Conservation (phyloP, 2,113 vertebrate genomes). For the Heterocephalus glaber region DNA sequence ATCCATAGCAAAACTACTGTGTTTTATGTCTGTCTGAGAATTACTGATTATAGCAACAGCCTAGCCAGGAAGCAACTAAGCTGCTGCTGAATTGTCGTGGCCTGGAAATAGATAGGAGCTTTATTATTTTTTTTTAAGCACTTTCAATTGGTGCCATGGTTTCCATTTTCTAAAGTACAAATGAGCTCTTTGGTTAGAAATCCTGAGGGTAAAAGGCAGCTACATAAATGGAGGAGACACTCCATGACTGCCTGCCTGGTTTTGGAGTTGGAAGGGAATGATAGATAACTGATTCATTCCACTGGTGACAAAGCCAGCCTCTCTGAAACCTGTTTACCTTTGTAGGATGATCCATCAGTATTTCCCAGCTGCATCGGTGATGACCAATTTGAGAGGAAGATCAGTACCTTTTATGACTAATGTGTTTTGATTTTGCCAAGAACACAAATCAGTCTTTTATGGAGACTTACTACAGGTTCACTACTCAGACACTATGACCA, state of each 20-base stretch:
- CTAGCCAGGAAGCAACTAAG: slow-evolving; percentile 16
- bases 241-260: background rate
- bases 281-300: background rate
- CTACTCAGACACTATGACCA: background rate
- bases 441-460: slow-evolving; percentile 28
- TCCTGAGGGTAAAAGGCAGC: slow-evolving; percentile 60
- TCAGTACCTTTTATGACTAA: slow-evolving; percentile 47
- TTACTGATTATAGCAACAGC: slow-evolving; percentile 56
- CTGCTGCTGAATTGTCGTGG: background rate
- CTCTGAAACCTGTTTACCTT: slow-evolving; percentile 54
- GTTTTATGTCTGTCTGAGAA: slow-evolving; percentile 69
- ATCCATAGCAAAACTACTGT: slow-evolving; percentile 70
- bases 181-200: slow-evolving; percentile 68
- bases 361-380: background rate
- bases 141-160: slow-evolving; percentile 48
- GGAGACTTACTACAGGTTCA: background rate
- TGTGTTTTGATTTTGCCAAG: slow-evolving; percentile 45
- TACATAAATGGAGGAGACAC: slow-evolving; percentile 30
- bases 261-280: background rate
- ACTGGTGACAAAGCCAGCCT: background rate
- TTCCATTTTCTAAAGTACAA: slow-evolving; percentile 71
- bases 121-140: slow-evolving; percentile 64
- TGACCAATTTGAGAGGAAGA: background rate
- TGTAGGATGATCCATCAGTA: background rate
- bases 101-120: slow-evolving; percentile 50